phyloP scores from a whole-genome alignment of 2,797 vertebrate species.

The Gymnoscopelus microlampas region DNA sequence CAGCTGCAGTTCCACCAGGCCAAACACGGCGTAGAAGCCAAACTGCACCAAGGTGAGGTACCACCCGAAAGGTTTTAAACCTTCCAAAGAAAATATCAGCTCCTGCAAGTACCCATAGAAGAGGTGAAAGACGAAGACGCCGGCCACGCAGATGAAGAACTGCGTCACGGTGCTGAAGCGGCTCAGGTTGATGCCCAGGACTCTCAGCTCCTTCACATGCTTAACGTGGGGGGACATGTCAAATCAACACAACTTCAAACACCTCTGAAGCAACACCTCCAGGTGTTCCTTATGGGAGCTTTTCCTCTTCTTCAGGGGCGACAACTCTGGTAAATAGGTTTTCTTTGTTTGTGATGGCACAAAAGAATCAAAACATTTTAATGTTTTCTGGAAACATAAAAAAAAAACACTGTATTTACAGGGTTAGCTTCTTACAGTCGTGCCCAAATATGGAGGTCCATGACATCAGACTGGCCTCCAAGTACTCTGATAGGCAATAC shows the following conservation, averaged over 20 bases:
- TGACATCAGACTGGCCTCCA: no score
- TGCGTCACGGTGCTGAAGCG: constrained; percentile 89
- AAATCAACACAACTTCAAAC: no score
- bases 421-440: no score
- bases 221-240: constrained; percentile 99
- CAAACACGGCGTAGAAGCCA: constrained; percentile 97
- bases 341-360: no score
- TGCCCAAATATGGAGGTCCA: no score
- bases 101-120: constrained; percentile 99
- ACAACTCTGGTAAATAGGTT: no score
- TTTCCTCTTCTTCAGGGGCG: no score
- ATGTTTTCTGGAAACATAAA: no score
- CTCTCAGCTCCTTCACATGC: constrained; percentile 91
- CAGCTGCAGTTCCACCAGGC: constrained; percentile 94
- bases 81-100: constrained; percentile 97
- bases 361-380: no score
- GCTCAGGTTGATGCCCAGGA: constrained; percentile 95
- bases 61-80: constrained; percentile 97
- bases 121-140: constrained; percentile 97
- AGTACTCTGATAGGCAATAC: no score
- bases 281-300: constrained; percentile 35
- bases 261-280: constrained; percentile 81
- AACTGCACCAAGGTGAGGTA: constrained; percentile 98
- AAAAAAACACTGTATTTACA: no score
- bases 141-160: constrained; percentile 94